Evolutionary conservation across 2,113 vertebrate genomes (phyloP).

Genomic region (Porphyrio hochstetteri): DNA sequence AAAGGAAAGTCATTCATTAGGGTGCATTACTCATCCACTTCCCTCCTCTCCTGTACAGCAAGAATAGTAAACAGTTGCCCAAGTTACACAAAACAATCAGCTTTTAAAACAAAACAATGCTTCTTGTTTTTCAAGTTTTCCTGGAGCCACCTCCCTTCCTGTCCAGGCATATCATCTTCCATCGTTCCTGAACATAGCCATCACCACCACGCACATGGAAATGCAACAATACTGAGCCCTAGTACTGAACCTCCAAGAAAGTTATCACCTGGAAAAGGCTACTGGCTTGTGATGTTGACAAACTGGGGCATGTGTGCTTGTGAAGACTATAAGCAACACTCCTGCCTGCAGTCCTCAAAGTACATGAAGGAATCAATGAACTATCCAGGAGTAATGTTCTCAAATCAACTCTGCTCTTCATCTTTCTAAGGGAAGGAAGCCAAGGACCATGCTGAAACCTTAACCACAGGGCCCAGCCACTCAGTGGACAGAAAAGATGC

Average conservation of each 20-base stretch:
- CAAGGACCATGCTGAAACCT: not conserved
- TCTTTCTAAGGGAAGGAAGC: slow-evolving; percentile 26
- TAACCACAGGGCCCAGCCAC: not conserved
- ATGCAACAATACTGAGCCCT: fast-evolving
- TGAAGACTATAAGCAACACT: not conserved
- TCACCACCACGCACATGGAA: not conserved
- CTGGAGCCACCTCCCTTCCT: slow-evolving; percentile 18
- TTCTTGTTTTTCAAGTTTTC: slow-evolving; percentile 27
- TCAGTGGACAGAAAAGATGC: not conserved
- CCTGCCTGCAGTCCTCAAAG: not conserved
- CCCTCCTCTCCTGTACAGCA: slow-evolving; percentile 17
- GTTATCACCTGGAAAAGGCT: not conserved
- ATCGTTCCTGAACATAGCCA: not conserved
- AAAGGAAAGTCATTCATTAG: slow-evolving; percentile 17
- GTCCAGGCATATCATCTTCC: not conserved
- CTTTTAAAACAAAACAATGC: slow-evolving; percentile 47
- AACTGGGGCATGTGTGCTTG: not conserved
- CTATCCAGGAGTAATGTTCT: slow-evolving; percentile 7
- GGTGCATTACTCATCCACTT: not conserved
- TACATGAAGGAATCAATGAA: slow-evolving; percentile 12
- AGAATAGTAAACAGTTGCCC: not conserved
- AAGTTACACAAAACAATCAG: slow-evolving; percentile 18
- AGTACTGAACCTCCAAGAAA: not conserved
- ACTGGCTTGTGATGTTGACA: not conserved
- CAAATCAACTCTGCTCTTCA: slow-evolving; percentile 9